Conservation (phyloP, 1,140 invertebrate species). For the Aethina tumida region DNA sequence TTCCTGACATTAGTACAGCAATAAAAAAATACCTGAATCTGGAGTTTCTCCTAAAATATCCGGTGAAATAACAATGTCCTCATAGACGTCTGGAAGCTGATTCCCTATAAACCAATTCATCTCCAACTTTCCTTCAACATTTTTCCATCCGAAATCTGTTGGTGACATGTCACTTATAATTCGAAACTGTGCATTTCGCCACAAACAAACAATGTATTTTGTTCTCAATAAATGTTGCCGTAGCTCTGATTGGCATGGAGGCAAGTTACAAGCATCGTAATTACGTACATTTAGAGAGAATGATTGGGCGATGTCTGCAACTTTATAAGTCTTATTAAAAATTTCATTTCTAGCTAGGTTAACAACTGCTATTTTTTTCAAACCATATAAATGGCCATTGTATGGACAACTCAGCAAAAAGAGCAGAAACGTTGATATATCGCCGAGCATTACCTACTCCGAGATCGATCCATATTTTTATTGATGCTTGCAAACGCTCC, state of each 20-base stretch:
- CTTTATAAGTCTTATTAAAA: constrained; percentile 15
- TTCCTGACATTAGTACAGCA: constrained; percentile 3
- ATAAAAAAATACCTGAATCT: constrained; percentile 3
- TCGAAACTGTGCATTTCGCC: constrained; percentile 19
- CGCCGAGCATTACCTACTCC: constrained; percentile 13
- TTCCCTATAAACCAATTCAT: constrained; percentile 27
- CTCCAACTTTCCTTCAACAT: constrained; percentile 22
- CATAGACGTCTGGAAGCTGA: constrained; percentile 26
- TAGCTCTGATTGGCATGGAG: constrained; percentile 25
- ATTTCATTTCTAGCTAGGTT: constrained; percentile 14
- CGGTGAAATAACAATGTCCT: constrained; percentile 19
- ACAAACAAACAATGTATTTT: constrained; percentile 22
- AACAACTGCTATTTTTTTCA: constrained; percentile 12
- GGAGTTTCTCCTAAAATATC: constrained; percentile 2
- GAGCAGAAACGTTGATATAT: constrained; percentile 13
- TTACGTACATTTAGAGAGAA: constrained; percentile 13
- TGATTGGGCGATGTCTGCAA: constrained; percentile 5
- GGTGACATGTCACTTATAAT: constrained; percentile 7
- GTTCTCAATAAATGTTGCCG: constrained; percentile 21
- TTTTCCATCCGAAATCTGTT: constrained; percentile 22
- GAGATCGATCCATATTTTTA: constrained; percentile 11
- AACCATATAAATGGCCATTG: constrained; percentile 13
- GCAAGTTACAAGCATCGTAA: constrained; percentile 19
- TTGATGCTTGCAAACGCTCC: constrained; percentile 9
- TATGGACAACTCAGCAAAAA: constrained; percentile 6